These are phyloP conservation scores for Ictidomys tridecemlineatus DNA, from an alignment of 2,113 vertebrate genomes.

Conservation along the genomic window DNA sequence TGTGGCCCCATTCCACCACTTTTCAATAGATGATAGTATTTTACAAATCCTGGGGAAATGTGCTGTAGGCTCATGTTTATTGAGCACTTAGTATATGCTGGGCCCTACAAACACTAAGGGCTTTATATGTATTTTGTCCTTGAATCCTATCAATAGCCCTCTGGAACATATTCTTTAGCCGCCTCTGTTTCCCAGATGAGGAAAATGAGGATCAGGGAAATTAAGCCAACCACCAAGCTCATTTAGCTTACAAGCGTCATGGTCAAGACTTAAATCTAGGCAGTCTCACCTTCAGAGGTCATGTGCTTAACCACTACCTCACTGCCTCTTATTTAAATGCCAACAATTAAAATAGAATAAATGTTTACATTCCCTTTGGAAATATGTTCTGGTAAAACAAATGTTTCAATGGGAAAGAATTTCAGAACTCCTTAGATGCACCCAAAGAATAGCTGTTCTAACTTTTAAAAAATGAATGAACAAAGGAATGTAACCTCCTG, in stretches of 20 bases:
- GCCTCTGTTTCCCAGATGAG: background rate
- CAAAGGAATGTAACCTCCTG: background rate
- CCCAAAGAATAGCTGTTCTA: background rate
- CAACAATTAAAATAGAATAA: constrained; percentile 59
- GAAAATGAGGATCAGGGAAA: constrained; percentile 23
- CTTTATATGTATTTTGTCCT: background rate
- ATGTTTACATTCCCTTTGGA: constrained; percentile 44
- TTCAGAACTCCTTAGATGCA: constrained; percentile 25
- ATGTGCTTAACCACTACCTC: background rate
- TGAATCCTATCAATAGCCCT: background rate
- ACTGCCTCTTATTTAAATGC: background rate
- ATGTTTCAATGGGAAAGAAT: constrained; percentile 64
- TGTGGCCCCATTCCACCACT: background rate
- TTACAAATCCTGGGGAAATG: background rate
- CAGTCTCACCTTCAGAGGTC: background rate
- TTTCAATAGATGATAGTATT: background rate
- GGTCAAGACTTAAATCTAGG: background rate
- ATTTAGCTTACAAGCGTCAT: background rate
- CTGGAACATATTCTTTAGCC: background rate
- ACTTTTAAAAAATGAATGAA: background rate
- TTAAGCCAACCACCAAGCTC: background rate
- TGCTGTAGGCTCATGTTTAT: background rate
- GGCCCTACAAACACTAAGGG: background rate
- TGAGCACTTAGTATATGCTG: background rate
- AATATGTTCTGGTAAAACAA: constrained; percentile 61